Conservation (phyloP, 2,888 invertebrate species). For the Chesias legatella region DNA sequence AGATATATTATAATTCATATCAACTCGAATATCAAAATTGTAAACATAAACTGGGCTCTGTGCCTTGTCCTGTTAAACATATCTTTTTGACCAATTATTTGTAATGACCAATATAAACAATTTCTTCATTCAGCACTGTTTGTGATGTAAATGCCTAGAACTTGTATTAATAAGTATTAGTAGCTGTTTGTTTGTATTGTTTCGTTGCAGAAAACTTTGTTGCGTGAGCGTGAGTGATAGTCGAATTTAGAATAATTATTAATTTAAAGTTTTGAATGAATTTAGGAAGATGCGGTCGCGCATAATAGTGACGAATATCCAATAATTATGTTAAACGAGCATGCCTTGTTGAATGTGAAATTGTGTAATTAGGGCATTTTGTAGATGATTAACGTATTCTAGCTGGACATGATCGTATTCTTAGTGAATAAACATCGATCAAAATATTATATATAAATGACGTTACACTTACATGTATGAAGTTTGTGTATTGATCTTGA, state of each 20-base stretch:
- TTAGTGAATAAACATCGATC: constrained; percentile 70
- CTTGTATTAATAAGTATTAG: constrained; percentile 80
- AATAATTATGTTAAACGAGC: constrained; percentile 74
- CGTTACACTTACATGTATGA: constrained; percentile 48
- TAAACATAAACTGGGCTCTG: constrained; percentile 53
- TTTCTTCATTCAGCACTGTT: constrained; percentile 68
- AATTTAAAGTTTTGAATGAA: constrained; percentile 75
- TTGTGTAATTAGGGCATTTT: constrained; percentile 77
- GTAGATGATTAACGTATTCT: constrained; percentile 74
- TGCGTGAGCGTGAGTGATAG: constrained; percentile 73
- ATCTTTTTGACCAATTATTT: constrained; percentile 76
- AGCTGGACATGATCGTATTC: constrained; percentile 68
- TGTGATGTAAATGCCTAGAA: constrained; percentile 75
- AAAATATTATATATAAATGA: constrained; percentile 67
- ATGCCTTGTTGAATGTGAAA: constrained; percentile 76
- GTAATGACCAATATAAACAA: constrained; percentile 68
- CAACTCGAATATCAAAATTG: constrained; percentile 71
- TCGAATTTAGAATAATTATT: constrained; percentile 75
- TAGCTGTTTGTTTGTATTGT: constrained; percentile 69
- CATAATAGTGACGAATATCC: constrained; percentile 80
- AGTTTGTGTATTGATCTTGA: constrained; percentile 40
- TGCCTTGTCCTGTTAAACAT: constrained; percentile 64
- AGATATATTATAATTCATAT: constrained; percentile 59
- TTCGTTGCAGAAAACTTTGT: constrained; percentile 59
- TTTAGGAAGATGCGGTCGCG: constrained; percentile 79